phyloP scores from a whole-genome alignment of 2,888 invertebrate species.

The Baccha elongata region DNA sequence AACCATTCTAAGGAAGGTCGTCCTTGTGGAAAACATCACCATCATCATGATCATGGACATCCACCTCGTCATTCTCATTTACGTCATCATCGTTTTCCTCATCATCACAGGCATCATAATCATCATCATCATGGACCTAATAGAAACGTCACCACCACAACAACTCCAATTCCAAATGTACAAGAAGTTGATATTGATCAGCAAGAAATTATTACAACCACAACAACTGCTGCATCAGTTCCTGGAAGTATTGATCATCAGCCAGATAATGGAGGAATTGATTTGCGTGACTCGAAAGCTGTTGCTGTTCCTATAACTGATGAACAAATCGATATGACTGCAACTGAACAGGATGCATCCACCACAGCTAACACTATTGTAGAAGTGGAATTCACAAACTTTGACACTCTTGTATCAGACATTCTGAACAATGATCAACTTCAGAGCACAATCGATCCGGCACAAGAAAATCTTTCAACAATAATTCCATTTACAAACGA shows the following conservation, averaged over 20 bases:
- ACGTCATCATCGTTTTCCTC: neutral
- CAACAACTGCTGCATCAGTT: neutral
- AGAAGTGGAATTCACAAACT: neutral
- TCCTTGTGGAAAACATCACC: neutral
- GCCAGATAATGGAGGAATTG: constrained; percentile 13
- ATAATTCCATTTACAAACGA: too few species aligned
- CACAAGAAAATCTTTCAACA: too few species aligned
- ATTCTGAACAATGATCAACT: neutral
- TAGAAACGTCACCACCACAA: neutral
- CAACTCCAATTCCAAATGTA: neutral
- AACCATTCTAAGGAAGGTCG: neutral
- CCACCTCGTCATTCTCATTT: neutral
- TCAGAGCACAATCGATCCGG: neutral
- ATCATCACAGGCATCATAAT: neutral
- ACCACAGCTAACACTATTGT: neutral
- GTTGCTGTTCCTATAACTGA: neutral
- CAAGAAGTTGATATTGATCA: neutral
- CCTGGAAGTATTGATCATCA: neutral
- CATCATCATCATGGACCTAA: constrained; percentile 1
- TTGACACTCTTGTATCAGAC: neutral
- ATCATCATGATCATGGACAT: neutral
- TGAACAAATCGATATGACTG: neutral
- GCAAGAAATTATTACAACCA: neutral
- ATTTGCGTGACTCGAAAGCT: constrained; percentile 8
- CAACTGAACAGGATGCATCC: neutral